phyloP scores from a whole-genome alignment of 2,113 vertebrate species.

The Oncorhynchus clarkii region DNA sequence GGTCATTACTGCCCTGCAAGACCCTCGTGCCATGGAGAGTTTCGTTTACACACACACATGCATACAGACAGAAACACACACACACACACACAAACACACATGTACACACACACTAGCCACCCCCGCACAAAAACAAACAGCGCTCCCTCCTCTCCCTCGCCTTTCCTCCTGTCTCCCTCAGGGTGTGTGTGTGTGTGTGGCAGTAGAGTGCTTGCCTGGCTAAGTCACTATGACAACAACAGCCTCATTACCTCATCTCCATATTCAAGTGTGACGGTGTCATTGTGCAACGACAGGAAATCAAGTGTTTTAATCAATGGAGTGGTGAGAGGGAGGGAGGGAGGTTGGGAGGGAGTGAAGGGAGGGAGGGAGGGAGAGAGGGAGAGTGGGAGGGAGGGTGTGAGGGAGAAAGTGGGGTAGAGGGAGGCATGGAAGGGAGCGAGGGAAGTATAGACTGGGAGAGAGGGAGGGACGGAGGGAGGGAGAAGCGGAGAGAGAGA shows the following conservation, averaged over 20 bases:
- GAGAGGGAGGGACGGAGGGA: slow-evolving; percentile 35
- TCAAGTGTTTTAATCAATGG: slow-evolving; percentile 18
- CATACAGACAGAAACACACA: not conserved
- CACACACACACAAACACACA: not conserved
- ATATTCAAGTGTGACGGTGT: slow-evolving; percentile 28
- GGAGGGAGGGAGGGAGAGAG: slow-evolving; percentile 24
- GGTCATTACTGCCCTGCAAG: not conserved
- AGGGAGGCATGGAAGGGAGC: slow-evolving; percentile 13
- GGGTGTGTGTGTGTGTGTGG: slow-evolving; percentile 58
- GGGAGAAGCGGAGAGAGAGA: slow-evolving; percentile 6
- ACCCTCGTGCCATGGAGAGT: not conserved
- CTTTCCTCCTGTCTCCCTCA: not conserved
- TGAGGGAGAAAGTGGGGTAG: not conserved
- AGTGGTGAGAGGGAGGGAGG: slow-evolving; percentile 22
- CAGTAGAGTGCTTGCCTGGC: not conserved
- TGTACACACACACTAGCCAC: not conserved
- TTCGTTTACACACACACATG: not conserved
- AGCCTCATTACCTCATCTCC: not conserved
- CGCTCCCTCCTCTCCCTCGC: not conserved
- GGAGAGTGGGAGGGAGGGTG: slow-evolving; percentile 22
- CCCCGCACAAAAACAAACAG: not conserved
- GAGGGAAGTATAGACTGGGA: not conserved
- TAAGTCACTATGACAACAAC: not conserved
- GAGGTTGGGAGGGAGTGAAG: slow-evolving; percentile 15
- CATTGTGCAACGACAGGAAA: slow-evolving; percentile 6